A percentile compares a stretch with the other conserved stretches of the same genome.
Conservation (phyloP, 1,140 invertebrate genomes). For the Bombyx mori region DNA sequence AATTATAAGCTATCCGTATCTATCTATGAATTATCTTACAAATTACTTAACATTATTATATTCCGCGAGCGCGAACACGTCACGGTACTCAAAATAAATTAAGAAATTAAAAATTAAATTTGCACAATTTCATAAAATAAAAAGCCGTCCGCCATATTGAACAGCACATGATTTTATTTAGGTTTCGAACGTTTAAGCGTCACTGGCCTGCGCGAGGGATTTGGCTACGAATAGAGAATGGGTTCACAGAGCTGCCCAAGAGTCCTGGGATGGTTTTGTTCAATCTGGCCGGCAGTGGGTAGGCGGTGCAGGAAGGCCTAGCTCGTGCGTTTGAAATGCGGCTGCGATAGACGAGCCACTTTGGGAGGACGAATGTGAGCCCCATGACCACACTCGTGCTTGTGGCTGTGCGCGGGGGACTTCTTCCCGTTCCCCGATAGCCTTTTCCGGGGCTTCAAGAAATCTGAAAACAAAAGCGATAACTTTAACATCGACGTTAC, state of each 20-base stretch:
- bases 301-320: constrained; percentile 27
- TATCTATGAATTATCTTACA: constrained; percentile 55
- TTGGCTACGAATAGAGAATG: too few relatives aligned
- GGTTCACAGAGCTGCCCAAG: not conserved
- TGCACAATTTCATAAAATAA: constrained; percentile 22
- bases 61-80: constrained; percentile 23
- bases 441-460: constrained; percentile 63
- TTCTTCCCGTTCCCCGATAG: constrained; percentile 52
- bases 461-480: constrained; percentile 47
- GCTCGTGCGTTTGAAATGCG: constrained; percentile 57
- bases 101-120: constrained; percentile 54
- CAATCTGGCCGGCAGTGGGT: constrained; percentile 13
- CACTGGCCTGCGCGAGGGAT: not conserved
- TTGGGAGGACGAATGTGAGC: constrained; percentile 59
- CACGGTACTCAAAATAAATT: constrained; percentile 54
- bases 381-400: constrained; percentile 51
- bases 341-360: constrained; percentile 47
- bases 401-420: constrained; percentile 51
- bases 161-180: not conserved
- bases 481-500: too few relatives aligned
- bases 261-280: constrained; percentile 2
- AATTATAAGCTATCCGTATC: constrained; percentile 26
- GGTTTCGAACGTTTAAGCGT: constrained; percentile 3
- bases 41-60: constrained; percentile 66
- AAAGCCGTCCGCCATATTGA: not conserved